Evolutionary conservation across 2,888 invertebrate species (phyloP).

Genomic region (Mamestra brassicae): DNA sequence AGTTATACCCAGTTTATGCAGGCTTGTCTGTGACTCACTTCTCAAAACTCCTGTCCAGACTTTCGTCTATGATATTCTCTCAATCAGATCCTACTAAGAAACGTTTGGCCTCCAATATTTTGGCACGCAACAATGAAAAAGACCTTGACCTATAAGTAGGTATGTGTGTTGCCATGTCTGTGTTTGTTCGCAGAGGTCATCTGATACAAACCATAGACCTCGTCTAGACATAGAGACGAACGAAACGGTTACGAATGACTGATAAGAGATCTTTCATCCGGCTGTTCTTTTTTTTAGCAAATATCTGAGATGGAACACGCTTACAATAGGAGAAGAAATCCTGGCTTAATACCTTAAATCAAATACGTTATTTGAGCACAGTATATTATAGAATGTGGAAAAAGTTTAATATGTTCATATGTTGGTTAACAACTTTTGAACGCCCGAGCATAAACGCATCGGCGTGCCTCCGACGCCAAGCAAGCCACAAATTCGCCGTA

Average conservation of each 20-base stretch:
- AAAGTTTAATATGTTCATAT: too few relatives aligned
- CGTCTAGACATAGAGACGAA: conserved; percentile 35
- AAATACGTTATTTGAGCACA: too few relatives aligned
- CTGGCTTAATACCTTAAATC: too few relatives aligned
- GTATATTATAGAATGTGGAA: too few relatives aligned
- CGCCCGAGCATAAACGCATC: too few relatives aligned
- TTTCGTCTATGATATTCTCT: neutral
- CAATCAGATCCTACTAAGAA: neutral
- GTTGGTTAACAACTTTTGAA: too few relatives aligned
- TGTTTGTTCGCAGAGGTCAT: conserved; percentile 39
- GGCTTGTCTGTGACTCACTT: neutral
- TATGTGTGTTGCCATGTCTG: neutral
- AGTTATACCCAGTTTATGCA: neutral
- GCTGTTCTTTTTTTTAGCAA: neutral
- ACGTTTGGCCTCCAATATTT: neutral
- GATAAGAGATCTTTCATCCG: conserved; percentile 28
- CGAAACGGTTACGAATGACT: conserved; percentile 11
- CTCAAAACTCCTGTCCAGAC: neutral
- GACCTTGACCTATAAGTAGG: conserved; percentile 32
- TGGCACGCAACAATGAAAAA: conserved; percentile 1
- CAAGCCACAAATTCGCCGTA: too few relatives aligned
- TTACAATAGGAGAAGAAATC: neutral
- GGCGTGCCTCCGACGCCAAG: too few relatives aligned
- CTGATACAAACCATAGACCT: conserved; percentile 40
- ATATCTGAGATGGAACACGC: neutral